Evolutionary conservation across 2,888 invertebrate genomes (phyloP).

Genomic region (Dicranocentrus wangi): DNA sequence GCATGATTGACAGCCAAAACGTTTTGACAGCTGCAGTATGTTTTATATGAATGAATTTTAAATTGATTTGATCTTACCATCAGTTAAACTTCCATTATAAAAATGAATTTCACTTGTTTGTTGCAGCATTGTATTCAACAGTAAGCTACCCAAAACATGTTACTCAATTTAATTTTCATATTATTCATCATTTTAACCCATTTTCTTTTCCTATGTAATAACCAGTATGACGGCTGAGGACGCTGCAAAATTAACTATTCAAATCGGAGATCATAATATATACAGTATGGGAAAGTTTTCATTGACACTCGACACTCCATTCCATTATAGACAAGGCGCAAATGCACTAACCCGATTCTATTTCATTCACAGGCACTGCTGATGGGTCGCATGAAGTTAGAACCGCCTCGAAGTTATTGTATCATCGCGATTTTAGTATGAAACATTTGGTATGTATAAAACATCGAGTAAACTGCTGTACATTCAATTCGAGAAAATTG

Average conservation of each 20-base stretch:
- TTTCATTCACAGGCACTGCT: conserved; percentile 76
- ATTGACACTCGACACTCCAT: too few species aligned
- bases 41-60: background rate
- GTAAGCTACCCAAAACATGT: conserved; percentile 67
- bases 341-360: too few species aligned
- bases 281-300: too few species aligned
- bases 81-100: background rate
- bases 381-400: conserved; percentile 86
- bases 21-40: conserved; percentile 72
- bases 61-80: background rate
- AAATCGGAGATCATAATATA: conserved; percentile 89
- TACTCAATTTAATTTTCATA: too few species aligned
- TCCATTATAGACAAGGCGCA: too few species aligned
- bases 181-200: too few species aligned
- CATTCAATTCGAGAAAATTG: too few species aligned
- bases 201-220: too few species aligned
- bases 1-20: conserved; percentile 71
- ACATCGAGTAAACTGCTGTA: too few species aligned
- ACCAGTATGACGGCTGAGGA: conserved; percentile 92
- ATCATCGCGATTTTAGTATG: conserved; percentile 88
- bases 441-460: conserved; percentile 84
- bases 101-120: background rate
- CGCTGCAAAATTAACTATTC: conserved; percentile 86
- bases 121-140: conserved; percentile 73
- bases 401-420: conserved; percentile 87